Evolutionary conservation across 2,113 vertebrate genomes (phyloP).

Genomic region (Hippolais icterina): DNA sequence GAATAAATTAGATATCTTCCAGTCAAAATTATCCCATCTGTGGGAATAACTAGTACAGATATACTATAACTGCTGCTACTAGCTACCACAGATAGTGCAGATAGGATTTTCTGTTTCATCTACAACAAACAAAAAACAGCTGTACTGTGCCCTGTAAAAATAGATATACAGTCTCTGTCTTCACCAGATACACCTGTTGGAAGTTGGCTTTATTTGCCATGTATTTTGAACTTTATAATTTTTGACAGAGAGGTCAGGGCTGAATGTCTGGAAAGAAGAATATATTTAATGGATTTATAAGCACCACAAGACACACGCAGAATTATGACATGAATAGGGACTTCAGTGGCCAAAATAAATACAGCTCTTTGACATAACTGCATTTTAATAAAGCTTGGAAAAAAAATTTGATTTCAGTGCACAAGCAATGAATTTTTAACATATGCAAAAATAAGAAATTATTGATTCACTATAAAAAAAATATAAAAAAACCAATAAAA

Average conservation of each 20-base stretch:
- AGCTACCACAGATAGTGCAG: not conserved
- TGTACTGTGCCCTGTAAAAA: not conserved
- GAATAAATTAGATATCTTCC: not conserved
- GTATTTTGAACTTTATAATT: not conserved
- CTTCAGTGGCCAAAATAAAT: not conserved
- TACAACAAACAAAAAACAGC: not conserved
- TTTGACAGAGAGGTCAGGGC: not conserved
- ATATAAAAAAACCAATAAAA: not conserved
- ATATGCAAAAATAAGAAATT: not conserved
- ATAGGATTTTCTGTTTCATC: not conserved
- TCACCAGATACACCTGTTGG: not conserved
- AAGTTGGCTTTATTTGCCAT: not conserved
- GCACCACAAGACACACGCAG: not conserved
- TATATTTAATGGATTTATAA: not conserved
- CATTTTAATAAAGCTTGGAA: not conserved
- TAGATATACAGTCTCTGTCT: not conserved
- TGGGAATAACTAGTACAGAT: not conserved
- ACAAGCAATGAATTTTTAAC: not conserved
- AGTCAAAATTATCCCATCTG: not conserved
- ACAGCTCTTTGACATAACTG: not conserved
- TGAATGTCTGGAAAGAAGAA: not conserved
- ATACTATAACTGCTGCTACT: too few species aligned
- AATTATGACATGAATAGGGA: not conserved
- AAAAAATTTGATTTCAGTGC: not conserved
- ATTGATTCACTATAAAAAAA: not conserved